Evolutionary conservation across 2,888 invertebrate species (phyloP).

Genomic region (Plebejus argus): DNA sequence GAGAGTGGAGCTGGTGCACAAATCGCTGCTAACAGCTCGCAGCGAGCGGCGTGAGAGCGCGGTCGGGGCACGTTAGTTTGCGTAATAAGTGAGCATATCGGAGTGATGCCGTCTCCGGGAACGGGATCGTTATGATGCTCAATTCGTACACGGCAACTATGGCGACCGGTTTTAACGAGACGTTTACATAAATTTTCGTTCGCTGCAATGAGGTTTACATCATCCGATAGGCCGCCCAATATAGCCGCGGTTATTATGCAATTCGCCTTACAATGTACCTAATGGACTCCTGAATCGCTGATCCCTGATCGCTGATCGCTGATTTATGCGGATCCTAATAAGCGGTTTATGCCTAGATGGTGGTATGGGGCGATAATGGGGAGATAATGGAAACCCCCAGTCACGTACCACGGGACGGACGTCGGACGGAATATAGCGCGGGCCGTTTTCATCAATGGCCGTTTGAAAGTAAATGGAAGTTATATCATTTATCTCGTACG

Average conservation of each 20-base stretch:
- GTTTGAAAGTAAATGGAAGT: constrained; percentile 28
- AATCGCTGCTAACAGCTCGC: constrained; percentile 58
- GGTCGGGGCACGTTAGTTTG: constrained; percentile 67
- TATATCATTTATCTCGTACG: constrained; percentile 23
- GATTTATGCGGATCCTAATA: constrained; percentile 44
- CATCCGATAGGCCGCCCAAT: constrained; percentile 24
- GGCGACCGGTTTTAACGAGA: constrained; percentile 46
- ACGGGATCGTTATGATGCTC: constrained; percentile 55
- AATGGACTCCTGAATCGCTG: constrained; percentile 24
- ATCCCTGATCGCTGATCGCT: constrained; percentile 2
- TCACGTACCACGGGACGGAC: not conserved
- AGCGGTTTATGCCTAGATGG: constrained; percentile 50
- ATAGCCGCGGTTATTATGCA: constrained; percentile 37
- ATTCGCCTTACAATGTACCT: constrained; percentile 41
- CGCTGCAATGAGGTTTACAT: constrained; percentile 29
- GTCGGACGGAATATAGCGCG: not conserved
- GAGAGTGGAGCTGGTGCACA: constrained; percentile 68
- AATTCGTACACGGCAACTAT: constrained; percentile 53
- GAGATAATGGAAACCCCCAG: constrained; percentile 1
- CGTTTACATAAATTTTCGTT: constrained; percentile 31
- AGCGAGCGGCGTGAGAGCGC: constrained; percentile 64
- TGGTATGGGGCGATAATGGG: constrained; percentile 9
- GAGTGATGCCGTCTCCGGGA: constrained; percentile 46
- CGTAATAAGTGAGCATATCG: constrained; percentile 63
- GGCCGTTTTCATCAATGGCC: constrained; percentile 17